Percentiles rank a stretch among this genome's conserved stretches.
Conservation (phyloP, 2,888 invertebrate genomes). For the Thumatha senex region DNA sequence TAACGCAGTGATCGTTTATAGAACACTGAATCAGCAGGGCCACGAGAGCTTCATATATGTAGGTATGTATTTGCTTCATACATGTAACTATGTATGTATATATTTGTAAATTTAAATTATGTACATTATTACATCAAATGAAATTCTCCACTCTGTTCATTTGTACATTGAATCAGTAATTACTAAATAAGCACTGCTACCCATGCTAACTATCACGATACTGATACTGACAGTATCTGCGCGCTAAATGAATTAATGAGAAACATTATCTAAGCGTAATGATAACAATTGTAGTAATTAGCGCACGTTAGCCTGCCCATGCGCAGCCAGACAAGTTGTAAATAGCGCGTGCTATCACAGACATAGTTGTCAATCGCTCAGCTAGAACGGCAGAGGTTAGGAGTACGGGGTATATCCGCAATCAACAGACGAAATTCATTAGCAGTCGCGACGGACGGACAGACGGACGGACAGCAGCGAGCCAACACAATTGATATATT, state of each 20-base stretch:
- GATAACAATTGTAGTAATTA: slow-evolving; percentile 35
- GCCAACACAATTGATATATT: slow-evolving; percentile 61
- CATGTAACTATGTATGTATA: too few species aligned
- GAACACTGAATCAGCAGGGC: too few species aligned
- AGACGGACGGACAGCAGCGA: slow-evolving; percentile 47
- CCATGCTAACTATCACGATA: too few species aligned
- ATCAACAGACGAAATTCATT: slow-evolving; percentile 44
- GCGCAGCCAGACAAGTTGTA: slow-evolving; percentile 15
- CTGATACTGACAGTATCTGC: too few species aligned
- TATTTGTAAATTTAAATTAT: too few species aligned
- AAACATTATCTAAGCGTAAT: slow-evolving; percentile 9
- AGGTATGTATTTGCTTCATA: too few species aligned
- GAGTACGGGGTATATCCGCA: slow-evolving; percentile 15
- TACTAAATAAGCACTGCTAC: too few species aligned
- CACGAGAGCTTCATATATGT: too few species aligned
- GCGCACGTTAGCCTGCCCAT: slow-evolving; percentile 9
- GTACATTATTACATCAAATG: too few species aligned
- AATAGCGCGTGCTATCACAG: slow-evolving; percentile 33
- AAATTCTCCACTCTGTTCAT: too few species aligned
- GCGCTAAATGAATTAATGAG: slow-evolving; percentile 2
- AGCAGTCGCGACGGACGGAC: slow-evolving; percentile 47
- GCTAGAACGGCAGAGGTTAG: background rate
- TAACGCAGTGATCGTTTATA: too few species aligned
- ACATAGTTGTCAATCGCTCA: slow-evolving; percentile 38
- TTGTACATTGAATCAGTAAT: too few species aligned